Conservation (phyloP, 1,140 invertebrate genomes). For the Chironomus striatipennis region DNA sequence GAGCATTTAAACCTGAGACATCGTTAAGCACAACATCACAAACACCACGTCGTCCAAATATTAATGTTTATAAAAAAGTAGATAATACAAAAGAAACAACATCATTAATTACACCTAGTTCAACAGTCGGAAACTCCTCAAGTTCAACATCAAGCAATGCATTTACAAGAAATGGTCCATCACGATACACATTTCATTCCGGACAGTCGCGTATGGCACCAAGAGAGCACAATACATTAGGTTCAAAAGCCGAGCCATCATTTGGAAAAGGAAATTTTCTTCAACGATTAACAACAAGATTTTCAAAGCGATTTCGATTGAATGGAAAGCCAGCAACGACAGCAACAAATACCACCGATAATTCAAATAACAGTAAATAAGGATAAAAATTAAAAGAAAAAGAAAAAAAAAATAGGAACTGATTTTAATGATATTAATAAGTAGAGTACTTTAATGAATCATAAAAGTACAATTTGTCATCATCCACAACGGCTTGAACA, state of each 20-base stretch:
- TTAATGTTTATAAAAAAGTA: constrained; percentile 18
- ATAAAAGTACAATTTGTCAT: neutral
- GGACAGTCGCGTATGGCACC: neutral
- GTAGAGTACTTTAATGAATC: neutral
- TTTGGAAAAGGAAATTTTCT: constrained; percentile 7
- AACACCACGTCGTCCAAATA: neutral
- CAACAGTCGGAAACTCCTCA: neutral
- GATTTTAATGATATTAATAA: neutral
- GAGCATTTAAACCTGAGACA: constrained; percentile 9
- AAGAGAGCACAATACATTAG: neutral
- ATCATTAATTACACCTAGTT: neutral
- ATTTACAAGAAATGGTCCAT: constrained; percentile 12
- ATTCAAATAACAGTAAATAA: constrained; percentile 6
- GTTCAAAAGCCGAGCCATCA: neutral
- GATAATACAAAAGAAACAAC: constrained; percentile 5
- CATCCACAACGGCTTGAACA: neutral
- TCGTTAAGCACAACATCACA: neutral
- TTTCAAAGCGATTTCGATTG: constrained; percentile 13
- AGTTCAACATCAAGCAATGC: neutral
- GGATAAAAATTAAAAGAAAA: too few species aligned
- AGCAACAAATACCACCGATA: neutral
- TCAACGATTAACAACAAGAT: neutral
- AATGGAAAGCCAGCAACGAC: neutral
- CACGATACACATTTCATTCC: constrained; percentile 21
- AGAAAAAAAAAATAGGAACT: neutral